phyloP scores from a whole-genome alignment of 2,113 vertebrate species.

The Oophaga pumilio region DNA sequence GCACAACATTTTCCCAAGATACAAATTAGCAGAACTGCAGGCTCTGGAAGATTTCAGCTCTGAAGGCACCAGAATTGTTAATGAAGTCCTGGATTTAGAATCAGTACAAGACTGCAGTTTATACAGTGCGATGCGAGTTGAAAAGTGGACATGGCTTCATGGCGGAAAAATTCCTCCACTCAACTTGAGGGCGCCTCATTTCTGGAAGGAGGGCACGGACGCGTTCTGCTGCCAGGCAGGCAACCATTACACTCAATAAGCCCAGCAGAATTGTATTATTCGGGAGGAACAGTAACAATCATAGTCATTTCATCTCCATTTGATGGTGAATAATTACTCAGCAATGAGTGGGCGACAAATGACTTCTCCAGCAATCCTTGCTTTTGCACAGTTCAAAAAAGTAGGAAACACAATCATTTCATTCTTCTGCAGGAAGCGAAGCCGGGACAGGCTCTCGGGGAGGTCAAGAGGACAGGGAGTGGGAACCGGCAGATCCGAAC shows the following conservation, averaged over 20 bases:
- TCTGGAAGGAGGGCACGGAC: not conserved
- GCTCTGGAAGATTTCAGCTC: not conserved
- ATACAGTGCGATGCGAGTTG: not conserved
- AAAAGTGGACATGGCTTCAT: not conserved
- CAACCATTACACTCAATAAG: not conserved
- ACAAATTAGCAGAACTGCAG: no score
- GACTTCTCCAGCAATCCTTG: conserved; percentile 3
- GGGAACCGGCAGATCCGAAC: conserved; percentile 30
- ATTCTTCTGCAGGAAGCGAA: conserved; percentile 53
- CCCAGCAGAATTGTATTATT: not conserved
- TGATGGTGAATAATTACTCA: conserved; percentile 21
- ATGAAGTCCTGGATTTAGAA: not conserved
- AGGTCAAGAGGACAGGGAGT: conserved; percentile 46
- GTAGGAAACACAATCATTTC: conserved; percentile 30
- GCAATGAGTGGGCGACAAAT: conserved; percentile 48
- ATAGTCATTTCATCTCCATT: conserved; percentile 30
- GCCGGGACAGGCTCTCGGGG: conserved; percentile 1
- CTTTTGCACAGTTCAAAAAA: not conserved
- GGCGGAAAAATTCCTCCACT: not conserved
- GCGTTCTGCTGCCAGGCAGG: not conserved
- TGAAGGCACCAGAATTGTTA: not conserved
- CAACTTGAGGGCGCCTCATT: not conserved
- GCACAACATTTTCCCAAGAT: no score
- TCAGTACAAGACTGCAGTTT: no score
- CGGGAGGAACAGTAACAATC: not conserved